These are phyloP conservation scores for Hydropotes inermis DNA, from an alignment of 2,113 vertebrate genomes.

Conservation along the genomic window DNA sequence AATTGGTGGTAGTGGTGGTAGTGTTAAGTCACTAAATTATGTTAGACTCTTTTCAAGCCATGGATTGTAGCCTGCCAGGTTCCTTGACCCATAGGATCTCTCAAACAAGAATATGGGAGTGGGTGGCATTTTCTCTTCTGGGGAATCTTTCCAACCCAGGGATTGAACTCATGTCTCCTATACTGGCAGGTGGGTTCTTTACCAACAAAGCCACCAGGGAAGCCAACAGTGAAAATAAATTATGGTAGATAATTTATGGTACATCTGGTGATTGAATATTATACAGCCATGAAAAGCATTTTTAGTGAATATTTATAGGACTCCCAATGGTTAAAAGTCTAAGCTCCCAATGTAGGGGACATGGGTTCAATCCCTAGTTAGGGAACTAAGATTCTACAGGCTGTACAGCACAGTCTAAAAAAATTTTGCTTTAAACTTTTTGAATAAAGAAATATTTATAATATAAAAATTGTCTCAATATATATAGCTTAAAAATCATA, in stretches of 20 bases:
- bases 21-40: background rate
- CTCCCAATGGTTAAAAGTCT: background rate
- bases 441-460: background rate
- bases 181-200: background rate
- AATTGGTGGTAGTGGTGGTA: background rate
- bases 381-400: background rate
- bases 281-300: constrained; percentile 33
- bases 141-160: background rate
- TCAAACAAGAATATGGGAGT: background rate
- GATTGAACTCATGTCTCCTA: background rate
- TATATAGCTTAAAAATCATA: background rate
- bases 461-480: constrained; percentile 23
- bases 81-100: background rate
- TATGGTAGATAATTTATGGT: background rate
- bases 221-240: background rate
- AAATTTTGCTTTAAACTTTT: background rate
- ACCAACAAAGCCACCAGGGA: background rate
- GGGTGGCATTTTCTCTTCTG: background rate
- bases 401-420: background rate
- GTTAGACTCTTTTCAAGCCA: background rate
- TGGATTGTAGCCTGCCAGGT: background rate
- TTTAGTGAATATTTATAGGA: constrained; percentile 7
- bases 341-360: background rate
- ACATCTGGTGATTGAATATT: background rate
- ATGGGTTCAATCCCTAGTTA: background rate